Percentiles rank a stretch among this genome's conserved stretches.
phyloP scores from a whole-genome alignment of 2,797 vertebrate species.

The Pseudocheirus occidentalis region DNA sequence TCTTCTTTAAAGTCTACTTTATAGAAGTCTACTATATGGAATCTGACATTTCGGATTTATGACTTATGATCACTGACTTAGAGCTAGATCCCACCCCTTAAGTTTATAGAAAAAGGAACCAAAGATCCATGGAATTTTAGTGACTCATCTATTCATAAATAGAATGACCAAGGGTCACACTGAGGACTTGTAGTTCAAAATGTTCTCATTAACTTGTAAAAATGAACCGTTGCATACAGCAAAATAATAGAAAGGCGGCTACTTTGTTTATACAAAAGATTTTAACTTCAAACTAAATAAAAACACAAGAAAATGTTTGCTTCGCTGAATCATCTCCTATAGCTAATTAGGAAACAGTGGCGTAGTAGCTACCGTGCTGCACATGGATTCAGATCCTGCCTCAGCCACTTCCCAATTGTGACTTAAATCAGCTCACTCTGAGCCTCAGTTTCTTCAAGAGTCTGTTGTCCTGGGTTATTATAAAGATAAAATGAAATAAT shows the following conservation, averaged over 20 bases:
- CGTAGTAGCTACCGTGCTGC: background rate
- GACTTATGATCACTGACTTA: background rate
- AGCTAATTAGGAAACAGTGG: background rate
- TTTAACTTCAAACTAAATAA: constrained; percentile 45
- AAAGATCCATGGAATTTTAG: background rate
- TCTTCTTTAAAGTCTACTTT: too few relatives aligned
- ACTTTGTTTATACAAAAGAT: constrained; percentile 19
- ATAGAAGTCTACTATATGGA: background rate
- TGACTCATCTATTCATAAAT: background rate
- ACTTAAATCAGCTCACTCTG: background rate
- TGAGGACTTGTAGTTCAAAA: constrained; percentile 43
- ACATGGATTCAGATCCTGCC: background rate
- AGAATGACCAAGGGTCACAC: constrained; percentile 7
- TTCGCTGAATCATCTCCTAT: background rate
- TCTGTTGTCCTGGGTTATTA: background rate
- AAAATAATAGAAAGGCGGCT: constrained; percentile 10
- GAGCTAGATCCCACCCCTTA: constrained; percentile 14
- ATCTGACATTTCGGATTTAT: constrained; percentile 21
- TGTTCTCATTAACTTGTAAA: constrained; percentile 14
- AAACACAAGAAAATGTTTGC: constrained; percentile 22
- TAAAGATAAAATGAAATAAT: background rate
- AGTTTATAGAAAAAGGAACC: constrained; percentile 25
- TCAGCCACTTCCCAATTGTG: background rate
- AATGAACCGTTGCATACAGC: background rate
- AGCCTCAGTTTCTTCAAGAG: background rate